Conservation (phyloP, 1,140 invertebrate genomes). For the Penaeus japonicus region DNA sequence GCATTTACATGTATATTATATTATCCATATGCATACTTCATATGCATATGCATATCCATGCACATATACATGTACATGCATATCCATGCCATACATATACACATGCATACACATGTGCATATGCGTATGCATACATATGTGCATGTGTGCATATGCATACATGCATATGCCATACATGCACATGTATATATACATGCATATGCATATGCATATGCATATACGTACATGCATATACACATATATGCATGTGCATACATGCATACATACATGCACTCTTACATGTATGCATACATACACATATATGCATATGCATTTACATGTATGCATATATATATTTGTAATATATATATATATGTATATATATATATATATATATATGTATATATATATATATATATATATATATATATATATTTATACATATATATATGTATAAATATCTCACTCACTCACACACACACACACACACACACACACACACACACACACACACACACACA, state of each 20-base stretch:
- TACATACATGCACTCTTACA: too few relatives aligned
- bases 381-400: too few relatives aligned
- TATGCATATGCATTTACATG: too few relatives aligned
- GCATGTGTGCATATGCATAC: neutral
- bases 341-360: too few relatives aligned
- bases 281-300: too few relatives aligned
- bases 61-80: slow-evolving; percentile 1
- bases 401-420: too few relatives aligned
- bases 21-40: neutral
- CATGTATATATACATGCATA: neutral
- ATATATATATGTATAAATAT: too few relatives aligned
- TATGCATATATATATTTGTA: neutral
- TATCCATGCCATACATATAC: neutral
- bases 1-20: neutral
- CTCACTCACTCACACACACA: too few relatives aligned
- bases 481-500: too few relatives aligned
- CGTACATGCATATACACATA: neutral
- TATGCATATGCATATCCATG: neutral
- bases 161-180: neutral
- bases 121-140: slow-evolving; percentile 7
- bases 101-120: slow-evolving; percentile 11
- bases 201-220: neutral
- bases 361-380: too few relatives aligned
- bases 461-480: too few relatives aligned
- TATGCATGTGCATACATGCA: too few relatives aligned